Percentiles rank a stretch among this genome's conserved stretches.
These are phyloP conservation scores for Tupiocoris notatus DNA, from an alignment of 2,888 invertebrate genomes.

Conservation along the genomic window DNA sequence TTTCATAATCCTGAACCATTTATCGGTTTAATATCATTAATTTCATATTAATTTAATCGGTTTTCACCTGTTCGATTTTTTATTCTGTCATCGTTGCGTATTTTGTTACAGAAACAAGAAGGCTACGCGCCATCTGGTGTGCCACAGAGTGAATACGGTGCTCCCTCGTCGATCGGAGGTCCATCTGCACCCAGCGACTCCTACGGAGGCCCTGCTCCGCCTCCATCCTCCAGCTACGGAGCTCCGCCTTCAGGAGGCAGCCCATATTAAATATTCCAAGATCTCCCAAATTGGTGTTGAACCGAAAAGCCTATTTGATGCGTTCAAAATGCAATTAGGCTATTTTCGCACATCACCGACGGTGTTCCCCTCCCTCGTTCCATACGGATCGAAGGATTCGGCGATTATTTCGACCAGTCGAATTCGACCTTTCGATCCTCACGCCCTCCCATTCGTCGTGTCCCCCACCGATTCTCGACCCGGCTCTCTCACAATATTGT, in stretches of 20 bases:
- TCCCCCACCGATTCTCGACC: conserved; percentile 42
- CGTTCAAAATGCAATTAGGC: neutral
- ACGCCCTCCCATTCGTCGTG: conserved; percentile 22
- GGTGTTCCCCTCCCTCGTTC: neutral
- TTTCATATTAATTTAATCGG: too few species aligned
- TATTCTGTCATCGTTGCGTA: too few species aligned
- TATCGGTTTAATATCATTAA: too few species aligned
- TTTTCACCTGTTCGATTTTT: too few species aligned
- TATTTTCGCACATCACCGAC: neutral
- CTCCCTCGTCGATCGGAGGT: conserved; percentile 53
- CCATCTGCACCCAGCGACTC: conserved; percentile 57
- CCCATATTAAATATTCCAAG: conserved; percentile 34
- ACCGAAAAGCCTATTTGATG: neutral
- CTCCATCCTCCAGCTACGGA: conserved; percentile 42
- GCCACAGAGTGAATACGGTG: conserved; percentile 58
- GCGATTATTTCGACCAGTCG: neutral
- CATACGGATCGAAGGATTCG: neutral
- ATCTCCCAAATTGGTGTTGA: conserved; percentile 10
- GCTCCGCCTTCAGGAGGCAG: conserved; percentile 43
- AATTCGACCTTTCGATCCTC: neutral
- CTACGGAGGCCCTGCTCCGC: conserved; percentile 59
- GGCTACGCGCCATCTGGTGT: conserved; percentile 59
- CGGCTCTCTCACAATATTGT: conserved; percentile 25
- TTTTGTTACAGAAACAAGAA: conserved; percentile 59
- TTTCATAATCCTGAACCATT: too few species aligned